These are phyloP conservation scores for Poecile montanus DNA, from an alignment of 2,797 vertebrate species.

Conservation along the genomic window DNA sequence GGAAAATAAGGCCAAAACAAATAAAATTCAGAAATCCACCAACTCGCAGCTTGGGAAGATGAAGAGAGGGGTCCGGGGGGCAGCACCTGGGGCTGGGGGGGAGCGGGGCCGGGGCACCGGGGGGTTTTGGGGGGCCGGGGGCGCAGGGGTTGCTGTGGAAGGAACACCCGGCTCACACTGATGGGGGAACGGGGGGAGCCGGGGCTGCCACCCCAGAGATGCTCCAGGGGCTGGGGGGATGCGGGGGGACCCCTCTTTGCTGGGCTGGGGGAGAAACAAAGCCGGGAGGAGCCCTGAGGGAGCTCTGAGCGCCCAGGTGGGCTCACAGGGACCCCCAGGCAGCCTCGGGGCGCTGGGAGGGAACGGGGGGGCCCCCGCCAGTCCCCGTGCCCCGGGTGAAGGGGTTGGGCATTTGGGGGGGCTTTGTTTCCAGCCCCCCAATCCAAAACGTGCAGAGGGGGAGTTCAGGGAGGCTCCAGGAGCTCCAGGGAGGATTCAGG, in stretches of 20 bases:
- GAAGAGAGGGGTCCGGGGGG: constrained; percentile 37
- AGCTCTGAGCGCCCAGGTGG: neutral
- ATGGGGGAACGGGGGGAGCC: neutral
- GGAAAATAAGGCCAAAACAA: neutral
- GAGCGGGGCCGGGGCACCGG: too few relatives aligned
- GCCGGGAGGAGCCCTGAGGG: too few relatives aligned
- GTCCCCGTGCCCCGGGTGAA: neutral
- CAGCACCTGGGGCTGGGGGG: neutral
- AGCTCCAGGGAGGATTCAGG: neutral
- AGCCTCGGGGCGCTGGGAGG: neutral
- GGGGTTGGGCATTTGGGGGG: too few relatives aligned
- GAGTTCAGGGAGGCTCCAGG: neutral
- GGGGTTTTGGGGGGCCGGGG: neutral
- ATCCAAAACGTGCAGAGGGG: neutral
- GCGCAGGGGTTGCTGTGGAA: constrained; percentile 65
- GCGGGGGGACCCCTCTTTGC: neutral
- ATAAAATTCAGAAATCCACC: neutral
- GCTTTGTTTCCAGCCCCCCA: neutral
- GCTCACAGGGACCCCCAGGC: neutral
- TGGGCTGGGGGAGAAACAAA: neutral
- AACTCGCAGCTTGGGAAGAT: neutral
- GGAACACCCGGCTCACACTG: constrained; percentile 55
- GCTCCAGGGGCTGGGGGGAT: neutral
- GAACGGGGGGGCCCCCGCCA: too few relatives aligned
- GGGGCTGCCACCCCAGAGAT: neutral